A percentile compares a stretch with the other conserved stretches of the same genome.
These are phyloP conservation scores for Brachyptera risi DNA, from an alignment of 2,888 invertebrate species.

Conservation along the genomic window DNA sequence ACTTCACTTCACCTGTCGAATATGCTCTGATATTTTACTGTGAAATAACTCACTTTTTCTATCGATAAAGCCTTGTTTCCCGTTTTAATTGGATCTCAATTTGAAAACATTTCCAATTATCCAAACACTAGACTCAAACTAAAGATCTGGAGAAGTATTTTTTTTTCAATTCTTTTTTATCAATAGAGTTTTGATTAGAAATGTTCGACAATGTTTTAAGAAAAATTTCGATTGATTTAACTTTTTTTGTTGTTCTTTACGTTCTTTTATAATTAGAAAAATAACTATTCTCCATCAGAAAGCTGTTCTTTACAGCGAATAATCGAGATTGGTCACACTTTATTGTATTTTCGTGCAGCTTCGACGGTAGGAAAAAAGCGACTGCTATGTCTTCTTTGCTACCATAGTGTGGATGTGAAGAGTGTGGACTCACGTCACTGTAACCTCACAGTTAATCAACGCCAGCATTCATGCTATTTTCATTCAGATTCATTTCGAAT, in stretches of 20 bases:
- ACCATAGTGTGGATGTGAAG: too few relatives aligned
- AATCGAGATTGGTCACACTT: slow-evolving; percentile 9
- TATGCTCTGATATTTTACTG: background rate
- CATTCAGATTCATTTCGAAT: too few relatives aligned
- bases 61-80: background rate
- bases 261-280: slow-evolving; percentile 16
- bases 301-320: slow-evolving; percentile 9
- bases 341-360: slow-evolving; percentile 9
- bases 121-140: background rate
- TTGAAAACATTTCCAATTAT: slow-evolving; percentile 4
- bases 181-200: slow-evolving; percentile 9
- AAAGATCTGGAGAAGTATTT: too few relatives aligned
- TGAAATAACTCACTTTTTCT: background rate
- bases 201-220: slow-evolving; percentile 18
- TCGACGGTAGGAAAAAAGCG: too few relatives aligned
- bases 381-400: too few relatives aligned
- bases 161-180: background rate
- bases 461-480: too few relatives aligned
- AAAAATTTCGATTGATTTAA: slow-evolving; percentile 7
- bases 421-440: too few relatives aligned
- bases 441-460: too few relatives aligned
- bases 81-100: background rate
- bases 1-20: slow-evolving; percentile 1
- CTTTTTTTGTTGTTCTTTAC: slow-evolving; percentile 4
- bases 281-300: slow-evolving; percentile 5